phyloP scores from a whole-genome alignment of 2,888 invertebrate genomes.

The Maniola hyperantus region DNA sequence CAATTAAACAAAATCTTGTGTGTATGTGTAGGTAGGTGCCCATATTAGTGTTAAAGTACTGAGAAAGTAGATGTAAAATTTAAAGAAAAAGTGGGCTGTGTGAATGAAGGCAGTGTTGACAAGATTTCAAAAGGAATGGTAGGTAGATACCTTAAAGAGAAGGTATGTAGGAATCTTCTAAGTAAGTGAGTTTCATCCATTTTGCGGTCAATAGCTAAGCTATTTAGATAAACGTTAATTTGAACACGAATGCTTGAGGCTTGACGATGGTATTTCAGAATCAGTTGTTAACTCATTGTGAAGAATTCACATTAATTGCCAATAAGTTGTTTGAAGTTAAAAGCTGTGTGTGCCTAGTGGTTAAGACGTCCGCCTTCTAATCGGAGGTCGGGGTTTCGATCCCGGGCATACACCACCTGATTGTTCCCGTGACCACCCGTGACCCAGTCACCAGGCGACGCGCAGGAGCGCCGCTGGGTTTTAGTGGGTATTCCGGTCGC shows the following conservation, averaged over 20 bases:
- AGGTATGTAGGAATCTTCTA: constrained; percentile 2
- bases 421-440: no score
- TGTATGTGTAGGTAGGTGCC: neutral
- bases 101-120: neutral
- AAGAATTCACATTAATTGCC: neutral
- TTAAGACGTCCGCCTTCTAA: no score
- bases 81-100: constrained; percentile 5
- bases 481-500: no score
- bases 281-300: neutral
- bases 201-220: constrained; percentile 3
- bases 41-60: neutral
- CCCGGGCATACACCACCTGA: no score
- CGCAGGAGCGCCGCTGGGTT: no score
- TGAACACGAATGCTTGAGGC: neutral
- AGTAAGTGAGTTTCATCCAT: constrained; percentile 2
- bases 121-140: constrained; percentile 6
- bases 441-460: no score
- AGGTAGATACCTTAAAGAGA: constrained; percentile 5
- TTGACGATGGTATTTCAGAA: neutral
- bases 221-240: neutral
- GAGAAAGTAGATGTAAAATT: neutral
- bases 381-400: no score
- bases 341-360: no score
- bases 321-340: no score
- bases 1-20: neutral